Evolutionary conservation across 2,797 vertebrate species (phyloP).

Genomic region (Odontamblyopus lacepedii): DNA sequence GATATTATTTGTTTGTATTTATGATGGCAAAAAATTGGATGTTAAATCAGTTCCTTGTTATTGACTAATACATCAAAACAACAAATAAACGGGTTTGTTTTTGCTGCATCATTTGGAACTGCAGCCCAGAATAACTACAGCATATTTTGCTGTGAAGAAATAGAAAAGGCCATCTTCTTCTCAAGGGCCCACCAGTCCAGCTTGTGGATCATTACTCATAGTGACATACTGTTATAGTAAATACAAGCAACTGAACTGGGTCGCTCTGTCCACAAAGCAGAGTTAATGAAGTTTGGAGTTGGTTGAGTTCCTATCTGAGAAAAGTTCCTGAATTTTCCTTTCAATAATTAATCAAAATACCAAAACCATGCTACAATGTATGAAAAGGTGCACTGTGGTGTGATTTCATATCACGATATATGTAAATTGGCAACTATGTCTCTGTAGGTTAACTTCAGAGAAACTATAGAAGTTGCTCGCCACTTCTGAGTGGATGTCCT

Average conservation of each 20-base stretch:
- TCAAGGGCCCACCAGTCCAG: constrained; percentile 26
- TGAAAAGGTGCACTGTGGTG: too few species aligned
- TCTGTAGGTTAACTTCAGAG: too few species aligned
- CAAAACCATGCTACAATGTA: background rate
- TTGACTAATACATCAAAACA: background rate
- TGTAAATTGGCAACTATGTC: too few species aligned
- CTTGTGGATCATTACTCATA: constrained; percentile 58
- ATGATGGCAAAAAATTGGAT: too few species aligned
- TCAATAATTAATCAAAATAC: background rate
- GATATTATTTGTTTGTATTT: background rate
- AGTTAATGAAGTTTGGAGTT: constrained; percentile 11
- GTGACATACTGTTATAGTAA: constrained; percentile 8
- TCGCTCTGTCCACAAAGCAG: constrained; percentile 18
- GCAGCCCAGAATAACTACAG: constrained; percentile 11
- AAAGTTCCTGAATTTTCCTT: background rate
- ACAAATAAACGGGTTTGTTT: background rate
- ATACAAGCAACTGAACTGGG: constrained; percentile 42
- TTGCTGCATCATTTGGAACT: background rate
- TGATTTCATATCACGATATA: too few species aligned
- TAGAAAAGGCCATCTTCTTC: constrained; percentile 23
- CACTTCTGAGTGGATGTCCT: too few species aligned
- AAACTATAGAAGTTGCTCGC: too few species aligned
- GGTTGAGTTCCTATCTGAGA: background rate
- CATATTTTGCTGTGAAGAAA: constrained; percentile 22
- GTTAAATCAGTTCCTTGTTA: background rate